Base-by-base conservation (phyloP, 2,888 invertebrate species). In the Maniola hyperantus region DNA sequence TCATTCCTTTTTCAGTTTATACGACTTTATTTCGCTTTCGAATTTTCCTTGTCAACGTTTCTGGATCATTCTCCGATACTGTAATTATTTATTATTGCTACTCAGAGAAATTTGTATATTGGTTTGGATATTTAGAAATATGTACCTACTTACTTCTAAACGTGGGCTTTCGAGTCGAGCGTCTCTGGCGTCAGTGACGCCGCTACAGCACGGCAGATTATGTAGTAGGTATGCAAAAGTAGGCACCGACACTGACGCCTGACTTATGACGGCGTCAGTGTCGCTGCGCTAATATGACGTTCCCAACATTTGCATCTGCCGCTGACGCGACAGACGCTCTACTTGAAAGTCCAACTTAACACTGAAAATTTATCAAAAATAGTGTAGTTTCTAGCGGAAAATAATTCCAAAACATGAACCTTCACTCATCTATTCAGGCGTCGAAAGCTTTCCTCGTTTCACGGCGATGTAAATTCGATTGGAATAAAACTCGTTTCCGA, bases 391-490 rank as follows among this genome's bases (percentile, higher is more conserved):
- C 53, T 36, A 61, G 46, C 50, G 36, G 44, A 61, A 64, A 65
- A 64, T 64, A 65, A 55, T 64, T 46, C 50, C 60, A 57, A 61
- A 65, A 67, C 67, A 64, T 58, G 58, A 59, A 65, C 39, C 50
- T 64, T 53, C 61, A 46, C 60, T 53, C 62, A 42, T 62, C 62
- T 62, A 62, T 51, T 62, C 42, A 76, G 73, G 73, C 73, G 71
- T 76, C 72, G 71, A 68, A 73, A 71, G 76, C 73, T 71, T 72
- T 75, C 72, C 71, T 72, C 81, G 83, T 77, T 83, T 82, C 81
- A 84, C 83, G 79, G 81, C 76, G 79, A 81, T 79, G 84, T 84
- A 87, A 88, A 88, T 87, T 87, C 86, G 82, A 85, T 88, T 80
- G 85, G 87, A 88, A 89, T 89, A 88, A 89, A 89, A 86, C 86